These are phyloP conservation scores for Halisarca cf. caerulea DNA, from an alignment of 37 sponge, comb jelly and placozoan genomes.

Conservation along the genomic window DNA sequence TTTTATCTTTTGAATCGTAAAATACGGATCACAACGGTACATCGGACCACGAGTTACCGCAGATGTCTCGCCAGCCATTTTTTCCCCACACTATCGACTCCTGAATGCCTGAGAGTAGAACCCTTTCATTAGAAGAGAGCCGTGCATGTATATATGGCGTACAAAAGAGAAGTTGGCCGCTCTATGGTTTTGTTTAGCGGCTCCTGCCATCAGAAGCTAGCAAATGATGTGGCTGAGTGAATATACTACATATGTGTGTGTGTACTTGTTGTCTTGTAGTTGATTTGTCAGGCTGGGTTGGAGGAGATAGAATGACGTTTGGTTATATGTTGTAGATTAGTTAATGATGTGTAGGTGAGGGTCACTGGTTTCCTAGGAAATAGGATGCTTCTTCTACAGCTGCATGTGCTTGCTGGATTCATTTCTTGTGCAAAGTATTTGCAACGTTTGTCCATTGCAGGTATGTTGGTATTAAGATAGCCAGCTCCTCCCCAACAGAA, in stretches of 20 bases:
- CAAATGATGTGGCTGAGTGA: conserved; percentile 71
- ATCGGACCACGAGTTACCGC: conserved; percentile 36
- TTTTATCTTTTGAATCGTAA: conserved; percentile 72
- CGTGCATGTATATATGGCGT: not conserved
- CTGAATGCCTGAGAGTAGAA: not conserved
- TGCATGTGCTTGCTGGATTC: too few relatives aligned
- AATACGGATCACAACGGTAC: conserved; percentile 70
- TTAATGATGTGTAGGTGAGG: too few relatives aligned
- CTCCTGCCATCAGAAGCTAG: conserved; percentile 56
- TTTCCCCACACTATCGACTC: not conserved
- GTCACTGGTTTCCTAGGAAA: too few relatives aligned
- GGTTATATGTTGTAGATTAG: too few relatives aligned
- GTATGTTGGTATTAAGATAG: not conserved
- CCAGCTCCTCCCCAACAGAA: not conserved
- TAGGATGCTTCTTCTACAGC: too few relatives aligned
- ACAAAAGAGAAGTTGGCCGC: not conserved
- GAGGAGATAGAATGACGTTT: too few relatives aligned
- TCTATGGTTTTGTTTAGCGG: conserved; percentile 71
- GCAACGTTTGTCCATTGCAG: not conserved
- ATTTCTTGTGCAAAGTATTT: too few relatives aligned
- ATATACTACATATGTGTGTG: not conserved
- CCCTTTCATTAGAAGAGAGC: not conserved
- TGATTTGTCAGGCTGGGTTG: too few relatives aligned
- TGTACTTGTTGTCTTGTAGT: not conserved
- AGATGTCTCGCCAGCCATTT: not conserved